A percentile compares a stretch with the other conserved stretches of the same genome.
Conservation (phyloP, 1,140 invertebrate species). For the Drosophila pandora region DNA sequence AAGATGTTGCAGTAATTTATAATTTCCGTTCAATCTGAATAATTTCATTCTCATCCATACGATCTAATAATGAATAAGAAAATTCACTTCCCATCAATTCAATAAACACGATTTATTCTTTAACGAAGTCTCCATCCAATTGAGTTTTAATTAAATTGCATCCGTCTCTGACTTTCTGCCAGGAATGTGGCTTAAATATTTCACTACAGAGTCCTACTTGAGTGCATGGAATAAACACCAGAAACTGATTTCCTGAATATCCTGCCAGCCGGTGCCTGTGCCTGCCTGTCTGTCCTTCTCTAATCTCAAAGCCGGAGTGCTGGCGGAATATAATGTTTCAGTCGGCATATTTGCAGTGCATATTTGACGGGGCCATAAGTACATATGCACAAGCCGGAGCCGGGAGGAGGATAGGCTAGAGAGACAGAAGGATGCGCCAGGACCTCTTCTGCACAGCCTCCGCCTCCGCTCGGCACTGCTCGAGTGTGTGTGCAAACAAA, state of each 20-base stretch:
- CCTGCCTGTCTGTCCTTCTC: neutral
- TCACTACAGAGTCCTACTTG: constrained; percentile 1
- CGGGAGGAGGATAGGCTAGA: neutral
- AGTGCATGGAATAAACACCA: constrained; percentile 16
- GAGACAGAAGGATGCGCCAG: constrained; percentile 17
- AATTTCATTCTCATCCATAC: neutral
- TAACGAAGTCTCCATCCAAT: neutral
- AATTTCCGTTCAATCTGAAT: neutral
- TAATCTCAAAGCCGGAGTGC: constrained; percentile 9
- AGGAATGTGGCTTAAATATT: constrained; percentile 13
- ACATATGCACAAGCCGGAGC: neutral
- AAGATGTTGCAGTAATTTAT: constrained; percentile 3
- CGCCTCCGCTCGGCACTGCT: constrained; percentile 33
- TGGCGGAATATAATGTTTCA: constrained; percentile 50
- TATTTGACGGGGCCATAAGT: constrained; percentile 37
- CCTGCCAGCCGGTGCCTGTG: neutral
- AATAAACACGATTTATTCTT: neutral
- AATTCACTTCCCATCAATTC: too few species aligned
- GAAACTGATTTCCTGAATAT: constrained; percentile 27
- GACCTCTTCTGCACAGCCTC: constrained; percentile 43
- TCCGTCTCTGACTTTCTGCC: neutral
- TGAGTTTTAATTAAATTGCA: neutral
- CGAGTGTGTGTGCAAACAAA: constrained; percentile 77
- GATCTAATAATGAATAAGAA: too few species aligned
- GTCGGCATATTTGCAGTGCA: constrained; percentile 67